phyloP scores from a whole-genome alignment of 2,113 vertebrate species.

The Formicarius rufipectus region DNA sequence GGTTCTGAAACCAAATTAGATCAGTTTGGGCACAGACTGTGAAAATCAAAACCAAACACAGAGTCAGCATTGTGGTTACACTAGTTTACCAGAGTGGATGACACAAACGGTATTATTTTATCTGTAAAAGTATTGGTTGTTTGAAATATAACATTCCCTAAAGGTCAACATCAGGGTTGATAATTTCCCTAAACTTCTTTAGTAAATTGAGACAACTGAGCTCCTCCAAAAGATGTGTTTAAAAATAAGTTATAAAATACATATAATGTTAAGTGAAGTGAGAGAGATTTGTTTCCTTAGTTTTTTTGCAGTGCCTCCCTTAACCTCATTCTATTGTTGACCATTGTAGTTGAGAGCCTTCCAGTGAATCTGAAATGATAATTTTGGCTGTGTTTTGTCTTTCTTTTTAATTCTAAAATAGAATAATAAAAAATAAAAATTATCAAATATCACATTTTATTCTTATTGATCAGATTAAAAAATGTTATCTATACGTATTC shows the following conservation, averaged over 20 bases:
- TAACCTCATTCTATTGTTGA: neutral
- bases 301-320: neutral
- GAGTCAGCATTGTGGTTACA: neutral
- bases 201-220: neutral
- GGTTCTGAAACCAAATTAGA: neutral
- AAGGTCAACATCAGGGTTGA: neutral
- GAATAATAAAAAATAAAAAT: neutral
- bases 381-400: neutral
- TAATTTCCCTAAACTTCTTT: neutral
- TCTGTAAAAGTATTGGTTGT: neutral
- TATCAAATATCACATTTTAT: neutral
- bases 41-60: neutral
- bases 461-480: neutral
- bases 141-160: neutral
- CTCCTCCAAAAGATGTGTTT: neutral
- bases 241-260: neutral
- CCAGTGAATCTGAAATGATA: neutral
- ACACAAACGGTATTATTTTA: neutral
- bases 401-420: neutral
- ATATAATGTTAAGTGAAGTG: neutral
- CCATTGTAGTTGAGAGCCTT: neutral
- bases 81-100: neutral
- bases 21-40: neutral
- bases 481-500: neutral
- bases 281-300: neutral